Percentiles rank a stretch among this genome's conserved stretches.
Conservation (phyloP, 2,113 vertebrate species). For the Tretioscincus oriximinensis region DNA sequence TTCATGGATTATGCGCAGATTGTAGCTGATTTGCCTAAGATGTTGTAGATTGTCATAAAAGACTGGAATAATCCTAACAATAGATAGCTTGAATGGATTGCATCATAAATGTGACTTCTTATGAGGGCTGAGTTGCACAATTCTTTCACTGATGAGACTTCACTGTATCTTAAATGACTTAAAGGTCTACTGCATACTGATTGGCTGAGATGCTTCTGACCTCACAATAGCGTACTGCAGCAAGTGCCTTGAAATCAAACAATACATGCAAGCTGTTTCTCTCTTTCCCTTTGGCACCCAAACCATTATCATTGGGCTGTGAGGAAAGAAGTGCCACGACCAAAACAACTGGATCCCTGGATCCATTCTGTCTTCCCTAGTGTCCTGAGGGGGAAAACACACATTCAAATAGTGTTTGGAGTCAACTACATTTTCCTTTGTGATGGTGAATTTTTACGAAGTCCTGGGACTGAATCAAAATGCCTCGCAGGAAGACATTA, state of each 20-base stretch:
- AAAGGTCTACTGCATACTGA: not conserved
- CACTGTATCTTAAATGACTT: not conserved
- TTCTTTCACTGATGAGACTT: not conserved
- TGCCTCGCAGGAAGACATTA: conserved; percentile 81
- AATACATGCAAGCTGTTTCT: not conserved
- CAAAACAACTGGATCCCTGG: conserved; percentile 3
- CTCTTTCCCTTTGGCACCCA: not conserved
- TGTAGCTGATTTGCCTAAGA: not conserved
- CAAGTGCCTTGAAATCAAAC: conserved; percentile 31
- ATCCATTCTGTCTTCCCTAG: conserved; percentile 8
- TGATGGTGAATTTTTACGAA: conserved; percentile 80
- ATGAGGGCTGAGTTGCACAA: not conserved
- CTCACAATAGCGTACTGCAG: conserved; percentile 31
- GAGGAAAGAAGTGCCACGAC: conserved; percentile 1
- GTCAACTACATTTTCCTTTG: not conserved
- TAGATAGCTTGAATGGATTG: not conserved
- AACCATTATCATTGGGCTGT: not conserved
- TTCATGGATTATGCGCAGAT: not conserved
- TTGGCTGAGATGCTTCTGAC: conserved; percentile 33
- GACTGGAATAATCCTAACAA: not conserved
- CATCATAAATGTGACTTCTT: conserved; percentile 20
- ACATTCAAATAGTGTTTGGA: conserved; percentile 1
- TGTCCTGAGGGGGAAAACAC: not conserved
- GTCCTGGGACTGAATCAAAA: conserved; percentile 76
- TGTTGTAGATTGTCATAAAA: not conserved